These are phyloP conservation scores for Tretioscincus oriximinensis DNA, from an alignment of 2,113 vertebrate genomes.

Conservation along the genomic window DNA sequence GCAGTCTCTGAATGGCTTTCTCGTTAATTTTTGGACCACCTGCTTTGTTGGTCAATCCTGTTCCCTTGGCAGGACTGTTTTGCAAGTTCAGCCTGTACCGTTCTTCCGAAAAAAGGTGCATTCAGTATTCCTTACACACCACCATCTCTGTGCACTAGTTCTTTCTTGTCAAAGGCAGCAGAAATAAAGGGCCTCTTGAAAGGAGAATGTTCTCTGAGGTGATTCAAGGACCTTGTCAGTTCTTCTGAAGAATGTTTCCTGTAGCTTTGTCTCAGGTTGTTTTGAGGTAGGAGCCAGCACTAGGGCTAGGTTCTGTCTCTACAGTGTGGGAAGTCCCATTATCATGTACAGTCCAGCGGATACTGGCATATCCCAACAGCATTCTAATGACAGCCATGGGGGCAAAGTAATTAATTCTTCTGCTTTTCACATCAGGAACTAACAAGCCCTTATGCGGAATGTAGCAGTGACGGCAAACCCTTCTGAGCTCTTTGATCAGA, in stretches of 20 bases:
- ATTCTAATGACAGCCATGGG: conserved; percentile 53
- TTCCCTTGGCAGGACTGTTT: conserved; percentile 65
- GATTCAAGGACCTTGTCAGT: conserved; percentile 63
- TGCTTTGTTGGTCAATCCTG: conserved; percentile 69
- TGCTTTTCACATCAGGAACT: conserved; percentile 44
- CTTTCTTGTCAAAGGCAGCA: conserved; percentile 47
- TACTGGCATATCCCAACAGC: conserved; percentile 34
- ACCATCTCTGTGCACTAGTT: conserved; percentile 50
- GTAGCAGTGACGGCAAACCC: conserved; percentile 58
- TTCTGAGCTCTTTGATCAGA: conserved; percentile 59
- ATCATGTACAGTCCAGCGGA: conserved; percentile 50
- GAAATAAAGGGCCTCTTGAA: conserved; percentile 33
- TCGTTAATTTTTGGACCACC: conserved; percentile 68
- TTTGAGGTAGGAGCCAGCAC: conserved; percentile 61
- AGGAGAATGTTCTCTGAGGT: conserved; percentile 63
- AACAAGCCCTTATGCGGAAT: conserved; percentile 21
- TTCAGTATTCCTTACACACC: conserved; percentile 52
- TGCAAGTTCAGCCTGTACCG: conserved; percentile 67
- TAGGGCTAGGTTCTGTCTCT: conserved; percentile 51
- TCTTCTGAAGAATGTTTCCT: conserved; percentile 64
- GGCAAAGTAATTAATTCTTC: conserved; percentile 46
- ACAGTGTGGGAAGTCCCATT: conserved; percentile 61
- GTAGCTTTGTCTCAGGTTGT: conserved; percentile 67
- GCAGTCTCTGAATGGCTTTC: conserved; percentile 40
- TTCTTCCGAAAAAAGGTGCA: conserved; percentile 56